A percentile compares a stretch with the other conserved stretches of the same genome.
Conservation (phyloP, 1,140 invertebrate genomes). For the Zophobas morio region DNA sequence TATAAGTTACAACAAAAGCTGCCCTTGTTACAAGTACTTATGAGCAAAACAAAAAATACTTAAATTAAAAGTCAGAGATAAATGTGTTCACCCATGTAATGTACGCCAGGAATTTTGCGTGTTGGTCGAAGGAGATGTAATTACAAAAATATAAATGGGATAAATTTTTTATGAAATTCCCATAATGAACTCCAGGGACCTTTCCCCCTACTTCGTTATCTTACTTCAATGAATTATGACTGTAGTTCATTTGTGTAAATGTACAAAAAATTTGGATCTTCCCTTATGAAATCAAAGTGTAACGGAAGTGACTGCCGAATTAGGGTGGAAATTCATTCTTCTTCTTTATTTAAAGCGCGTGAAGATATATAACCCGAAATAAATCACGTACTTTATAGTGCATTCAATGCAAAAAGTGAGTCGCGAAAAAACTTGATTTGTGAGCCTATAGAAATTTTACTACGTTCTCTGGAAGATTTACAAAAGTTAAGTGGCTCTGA, state of each 20-base stretch:
- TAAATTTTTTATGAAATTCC: background rate
- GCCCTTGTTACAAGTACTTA: no score
- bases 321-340: constrained; percentile 53
- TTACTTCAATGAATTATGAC: background rate
- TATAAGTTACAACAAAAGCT: no score
- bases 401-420: constrained; percentile 53
- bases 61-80: no score
- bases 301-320: constrained; percentile 53
- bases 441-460: constrained; percentile 56
- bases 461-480: constrained; percentile 49
- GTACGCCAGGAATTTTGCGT: no score
- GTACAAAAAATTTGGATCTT: background rate
- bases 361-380: constrained; percentile 54
- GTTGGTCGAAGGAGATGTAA: no score
- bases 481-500: constrained; percentile 42
- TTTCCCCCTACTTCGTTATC: background rate
- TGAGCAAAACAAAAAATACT: no score
- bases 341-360: constrained; percentile 52
- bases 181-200: background rate
- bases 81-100: no score
- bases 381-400: constrained; percentile 59
- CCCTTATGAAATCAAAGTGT: constrained; percentile 44
- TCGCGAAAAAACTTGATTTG: constrained; percentile 56
- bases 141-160: no score
- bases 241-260: constrained; percentile 16